phyloP scores from a whole-genome alignment of 2,113 vertebrate species.

The Oreocharis arfaki region DNA sequence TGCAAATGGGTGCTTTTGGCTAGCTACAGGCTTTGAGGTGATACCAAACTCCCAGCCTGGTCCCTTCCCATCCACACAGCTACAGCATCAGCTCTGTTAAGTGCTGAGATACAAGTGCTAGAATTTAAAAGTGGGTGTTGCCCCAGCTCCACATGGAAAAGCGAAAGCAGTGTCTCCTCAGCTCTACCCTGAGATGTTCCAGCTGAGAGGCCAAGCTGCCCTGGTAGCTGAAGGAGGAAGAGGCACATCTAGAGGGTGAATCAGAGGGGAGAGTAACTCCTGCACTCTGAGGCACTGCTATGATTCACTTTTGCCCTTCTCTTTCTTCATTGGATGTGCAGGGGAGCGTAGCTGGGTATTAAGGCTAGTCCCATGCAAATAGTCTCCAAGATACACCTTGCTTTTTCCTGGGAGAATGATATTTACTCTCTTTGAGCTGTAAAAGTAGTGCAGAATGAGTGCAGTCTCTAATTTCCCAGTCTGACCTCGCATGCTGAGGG shows the following conservation, averaged over 20 bases:
- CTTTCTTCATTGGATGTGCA: neutral
- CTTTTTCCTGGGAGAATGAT: neutral
- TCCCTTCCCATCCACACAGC: neutral
- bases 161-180: neutral
- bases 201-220: neutral
- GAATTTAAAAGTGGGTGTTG: neutral
- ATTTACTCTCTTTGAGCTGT: neutral
- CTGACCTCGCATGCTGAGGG: neutral
- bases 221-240: neutral
- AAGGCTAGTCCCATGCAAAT: neutral
- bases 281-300: neutral
- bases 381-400: neutral
- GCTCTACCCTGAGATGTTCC: neutral
- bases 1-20: neutral
- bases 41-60: neutral
- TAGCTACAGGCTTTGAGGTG: neutral
- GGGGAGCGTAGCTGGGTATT: neutral
- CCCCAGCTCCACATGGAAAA: neutral
- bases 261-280: neutral
- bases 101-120: neutral
- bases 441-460: neutral
- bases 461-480: neutral
- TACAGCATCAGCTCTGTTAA: neutral
- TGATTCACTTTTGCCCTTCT: neutral
- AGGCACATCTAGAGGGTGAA: neutral